Base-by-base conservation (phyloP, 2,113 vertebrate genomes). In the Poeciliopsis prolifica region DNA sequence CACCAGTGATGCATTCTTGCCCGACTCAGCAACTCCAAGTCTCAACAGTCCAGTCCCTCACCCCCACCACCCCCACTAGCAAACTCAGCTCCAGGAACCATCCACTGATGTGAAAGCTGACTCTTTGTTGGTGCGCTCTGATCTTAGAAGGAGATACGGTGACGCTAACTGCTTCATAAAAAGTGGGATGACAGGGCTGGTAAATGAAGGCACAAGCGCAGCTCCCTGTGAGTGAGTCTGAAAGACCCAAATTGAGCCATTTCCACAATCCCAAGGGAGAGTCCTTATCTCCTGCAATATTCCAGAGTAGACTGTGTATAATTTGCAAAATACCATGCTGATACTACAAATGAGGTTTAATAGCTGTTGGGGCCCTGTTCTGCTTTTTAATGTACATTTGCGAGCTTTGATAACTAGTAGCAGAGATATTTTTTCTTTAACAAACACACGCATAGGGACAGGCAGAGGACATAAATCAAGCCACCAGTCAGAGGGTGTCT, bases 261-360 rank as follows among this genome's bases (percentile, higher is more conserved):
- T 92, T 90, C 82, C 85, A 68, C 72, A 74, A 68, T 83, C 88
- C 86, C 88, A 42, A 42, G 82, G 80, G 92, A 92, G 80, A 70
- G 65, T 51, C 78, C 81, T 94, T 94, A 95, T 95, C 94, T 10
- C 81, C 85, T 79, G 77, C 73, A 54, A 82, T 80, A 88, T 89
- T 58, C 92, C 91, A 93, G 82, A 86, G 81, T 51, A 91, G 90
- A 92, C 90, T 89, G 89, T 89, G 78, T 87, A 90, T 93, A 93
- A 93, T 93, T 95, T 91, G 86, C 87, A 88, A 92, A 93, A 93
- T 79, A 91, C 91, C 88, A 84, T 80, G 80, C 90, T 91, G 92
- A 94, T 95, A 93, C 90, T 87, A 89, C 80, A 94, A 94, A 94
- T 94, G 79, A 93, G 83, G 80, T 93, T 91, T 94, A 94, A 95